These are phyloP conservation scores for Steromphala cineraria DNA, from an alignment of 2,888 invertebrate genomes.

Conservation along the genomic window DNA sequence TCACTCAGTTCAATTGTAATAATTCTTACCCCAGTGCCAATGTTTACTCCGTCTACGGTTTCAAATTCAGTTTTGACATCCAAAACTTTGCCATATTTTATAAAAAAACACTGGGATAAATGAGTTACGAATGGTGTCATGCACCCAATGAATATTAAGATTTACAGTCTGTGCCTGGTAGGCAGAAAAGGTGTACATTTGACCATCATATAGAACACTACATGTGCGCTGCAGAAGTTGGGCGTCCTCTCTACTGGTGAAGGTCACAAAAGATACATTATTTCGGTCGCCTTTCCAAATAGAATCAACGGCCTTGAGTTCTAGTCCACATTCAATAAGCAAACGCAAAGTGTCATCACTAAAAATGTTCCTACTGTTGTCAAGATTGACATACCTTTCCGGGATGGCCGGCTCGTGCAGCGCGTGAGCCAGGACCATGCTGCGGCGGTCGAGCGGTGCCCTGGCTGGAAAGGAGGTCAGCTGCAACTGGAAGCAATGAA, in stretches of 20 bases:
- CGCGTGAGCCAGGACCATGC: too few relatives aligned
- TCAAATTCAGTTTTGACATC: background rate
- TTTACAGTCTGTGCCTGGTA: background rate
- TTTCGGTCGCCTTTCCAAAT: background rate
- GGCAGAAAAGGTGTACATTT: background rate
- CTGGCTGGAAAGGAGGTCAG: too few relatives aligned
- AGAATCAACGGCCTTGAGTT: background rate
- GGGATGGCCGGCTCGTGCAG: background rate
- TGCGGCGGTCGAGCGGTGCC: too few relatives aligned
- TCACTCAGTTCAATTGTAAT: background rate
- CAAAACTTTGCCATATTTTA: background rate
- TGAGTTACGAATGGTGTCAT: background rate
- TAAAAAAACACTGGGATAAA: background rate
- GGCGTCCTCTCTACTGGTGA: background rate
- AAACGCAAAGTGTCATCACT: background rate
- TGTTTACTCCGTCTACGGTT: background rate
- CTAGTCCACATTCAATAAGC: background rate
- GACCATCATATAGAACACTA: background rate
- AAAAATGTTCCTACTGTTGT: background rate
- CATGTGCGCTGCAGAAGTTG: too few relatives aligned
- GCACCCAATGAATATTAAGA: background rate
- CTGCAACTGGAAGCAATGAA: too few relatives aligned
- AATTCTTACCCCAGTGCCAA: background rate
- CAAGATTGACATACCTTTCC: background rate
- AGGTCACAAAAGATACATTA: background rate